Percentiles rank a stretch among this genome's conserved stretches.
phyloP scores from a whole-genome alignment of 2,797 vertebrate genomes.

The Tamandua tetradactyla region DNA sequence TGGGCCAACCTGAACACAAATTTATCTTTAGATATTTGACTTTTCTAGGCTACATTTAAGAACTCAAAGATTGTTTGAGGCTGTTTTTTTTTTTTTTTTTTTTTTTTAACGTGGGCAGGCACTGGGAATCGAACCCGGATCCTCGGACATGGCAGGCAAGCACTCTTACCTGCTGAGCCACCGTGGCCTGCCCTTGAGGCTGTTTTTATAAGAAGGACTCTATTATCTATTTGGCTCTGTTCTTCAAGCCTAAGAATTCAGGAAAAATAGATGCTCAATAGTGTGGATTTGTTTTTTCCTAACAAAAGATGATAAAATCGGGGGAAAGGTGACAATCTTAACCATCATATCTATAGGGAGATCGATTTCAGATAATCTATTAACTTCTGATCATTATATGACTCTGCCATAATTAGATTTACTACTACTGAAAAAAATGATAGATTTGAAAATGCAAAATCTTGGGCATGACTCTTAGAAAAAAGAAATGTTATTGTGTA shows the following conservation, averaged over 20 bases:
- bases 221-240: background rate
- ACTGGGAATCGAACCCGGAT: too few relatives aligned
- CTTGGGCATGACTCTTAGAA: background rate
- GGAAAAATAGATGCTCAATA: background rate
- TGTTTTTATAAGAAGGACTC: background rate
- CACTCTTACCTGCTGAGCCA: too few relatives aligned
- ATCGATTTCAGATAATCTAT: constrained; percentile 24
- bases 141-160: too few relatives aligned
- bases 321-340: background rate
- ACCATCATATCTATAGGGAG: background rate
- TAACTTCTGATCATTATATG: constrained; percentile 12
- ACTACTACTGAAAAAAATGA: constrained; percentile 54
- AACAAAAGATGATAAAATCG: constrained; percentile 24
- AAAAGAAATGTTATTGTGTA: constrained; percentile 52
- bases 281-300: background rate
- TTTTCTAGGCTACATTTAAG: constrained; percentile 24
- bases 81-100: too few relatives aligned
- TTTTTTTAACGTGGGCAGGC: too few relatives aligned
- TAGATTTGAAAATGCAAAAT: background rate
- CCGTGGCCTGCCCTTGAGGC: too few relatives aligned
- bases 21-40: background rate
- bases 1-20: background rate
- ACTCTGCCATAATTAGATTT: constrained; percentile 29
- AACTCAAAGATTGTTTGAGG: constrained; percentile 1
- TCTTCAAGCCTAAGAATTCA: constrained; percentile 10